Percentiles rank a stretch among this genome's conserved stretches.
Evolutionary conservation across 2,113 vertebrate species (phyloP).

Genomic region (Prolemur simus): DNA sequence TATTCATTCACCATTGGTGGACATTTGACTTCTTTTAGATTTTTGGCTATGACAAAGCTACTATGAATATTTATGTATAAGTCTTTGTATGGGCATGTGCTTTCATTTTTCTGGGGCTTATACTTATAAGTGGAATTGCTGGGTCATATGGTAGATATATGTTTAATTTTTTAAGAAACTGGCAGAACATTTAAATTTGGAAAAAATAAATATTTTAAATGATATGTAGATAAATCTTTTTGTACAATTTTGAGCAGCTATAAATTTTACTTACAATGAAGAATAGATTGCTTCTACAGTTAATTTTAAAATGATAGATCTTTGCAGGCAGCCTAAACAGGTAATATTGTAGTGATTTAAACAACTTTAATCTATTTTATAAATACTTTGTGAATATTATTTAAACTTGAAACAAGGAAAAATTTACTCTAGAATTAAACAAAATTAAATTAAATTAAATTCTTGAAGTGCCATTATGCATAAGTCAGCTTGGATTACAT

Average conservation of each 20-base stretch:
- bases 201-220: neutral
- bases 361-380: neutral
- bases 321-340: neutral
- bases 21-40: too few species aligned
- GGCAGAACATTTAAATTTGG: neutral
- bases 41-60: too few species aligned
- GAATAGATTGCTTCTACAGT: neutral
- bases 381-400: neutral
- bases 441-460: neutral
- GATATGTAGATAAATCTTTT: neutral
- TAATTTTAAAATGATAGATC: conserved; percentile 6
- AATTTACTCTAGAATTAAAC: neutral
- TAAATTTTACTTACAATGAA: neutral
- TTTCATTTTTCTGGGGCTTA: too few species aligned
- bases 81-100: too few species aligned
- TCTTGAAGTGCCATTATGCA: neutral
- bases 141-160: too few species aligned
- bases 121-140: too few species aligned
- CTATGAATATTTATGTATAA: too few species aligned
- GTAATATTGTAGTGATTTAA: neutral
- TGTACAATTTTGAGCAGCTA: neutral
- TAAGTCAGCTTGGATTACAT: neutral
- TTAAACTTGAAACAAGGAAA: neutral
- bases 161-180: too few species aligned
- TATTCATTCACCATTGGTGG: too few species aligned